These are phyloP conservation scores for Chelonia mydas DNA, from an alignment of 2,797 vertebrate species.

Conservation along the genomic window DNA sequence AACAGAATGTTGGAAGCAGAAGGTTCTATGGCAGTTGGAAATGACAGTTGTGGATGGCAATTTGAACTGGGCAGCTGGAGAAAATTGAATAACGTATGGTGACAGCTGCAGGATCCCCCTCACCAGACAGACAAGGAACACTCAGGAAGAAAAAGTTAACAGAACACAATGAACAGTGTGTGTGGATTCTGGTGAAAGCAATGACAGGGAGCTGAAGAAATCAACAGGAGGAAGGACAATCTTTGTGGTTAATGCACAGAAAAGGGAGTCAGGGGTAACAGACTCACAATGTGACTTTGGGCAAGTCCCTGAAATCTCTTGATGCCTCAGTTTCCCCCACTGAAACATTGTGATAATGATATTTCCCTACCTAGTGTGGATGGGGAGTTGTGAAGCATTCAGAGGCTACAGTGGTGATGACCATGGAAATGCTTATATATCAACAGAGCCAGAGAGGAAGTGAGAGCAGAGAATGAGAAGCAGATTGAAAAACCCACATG, in stretches of 20 bases:
- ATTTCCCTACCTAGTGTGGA: background rate
- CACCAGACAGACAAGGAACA: background rate
- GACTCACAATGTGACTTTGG: background rate
- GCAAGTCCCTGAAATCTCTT: background rate
- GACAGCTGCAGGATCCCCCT: background rate
- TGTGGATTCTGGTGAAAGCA: background rate
- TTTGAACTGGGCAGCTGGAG: background rate
- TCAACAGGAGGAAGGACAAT: background rate
- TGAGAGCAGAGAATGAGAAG: constrained; percentile 27
- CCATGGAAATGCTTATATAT: constrained; percentile 14
- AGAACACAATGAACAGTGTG: background rate
- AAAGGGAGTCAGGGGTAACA: background rate
- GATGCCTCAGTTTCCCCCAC: background rate
- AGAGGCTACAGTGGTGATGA: constrained; percentile 6
- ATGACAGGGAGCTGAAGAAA: background rate
- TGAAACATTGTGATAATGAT: background rate
- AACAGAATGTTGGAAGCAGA: background rate
- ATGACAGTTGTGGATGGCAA: background rate
- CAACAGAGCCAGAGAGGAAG: background rate
- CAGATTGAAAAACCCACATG: constrained; percentile 37
- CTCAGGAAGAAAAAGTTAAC: background rate
- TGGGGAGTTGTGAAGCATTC: background rate
- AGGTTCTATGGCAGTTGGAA: background rate
- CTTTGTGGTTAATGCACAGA: background rate
- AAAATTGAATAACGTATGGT: background rate